Conservation (phyloP, 2,113 vertebrate species). For the Psephotus haematonotus region DNA sequence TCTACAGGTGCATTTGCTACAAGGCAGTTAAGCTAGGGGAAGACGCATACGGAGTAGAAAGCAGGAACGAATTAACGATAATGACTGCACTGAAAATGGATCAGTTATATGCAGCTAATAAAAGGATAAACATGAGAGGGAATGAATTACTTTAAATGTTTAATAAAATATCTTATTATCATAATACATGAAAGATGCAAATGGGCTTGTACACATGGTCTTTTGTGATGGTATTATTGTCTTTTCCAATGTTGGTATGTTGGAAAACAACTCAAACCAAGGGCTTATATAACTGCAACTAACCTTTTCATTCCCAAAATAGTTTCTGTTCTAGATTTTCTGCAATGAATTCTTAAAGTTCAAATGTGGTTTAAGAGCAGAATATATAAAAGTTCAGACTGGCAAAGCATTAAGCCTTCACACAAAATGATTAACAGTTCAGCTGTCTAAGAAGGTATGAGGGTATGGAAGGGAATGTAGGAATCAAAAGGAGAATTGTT, state of each 20-base stretch:
- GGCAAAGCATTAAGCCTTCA: background rate
- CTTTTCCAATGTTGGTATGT: background rate
- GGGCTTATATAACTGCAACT: background rate
- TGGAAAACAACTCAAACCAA: background rate
- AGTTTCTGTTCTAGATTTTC: background rate
- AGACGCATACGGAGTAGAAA: background rate
- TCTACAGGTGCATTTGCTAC: background rate
- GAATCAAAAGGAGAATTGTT: background rate
- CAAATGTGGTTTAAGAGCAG: background rate
- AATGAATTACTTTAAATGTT: constrained; percentile 5
- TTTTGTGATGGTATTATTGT: background rate
- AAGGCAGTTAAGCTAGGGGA: background rate
- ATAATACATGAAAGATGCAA: background rate
- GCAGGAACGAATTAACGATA: background rate
- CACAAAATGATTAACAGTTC: background rate
- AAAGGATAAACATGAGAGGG: background rate
- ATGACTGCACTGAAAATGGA: background rate
- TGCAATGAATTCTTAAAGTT: background rate
- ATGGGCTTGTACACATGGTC: background rate
- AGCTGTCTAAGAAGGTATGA: background rate
- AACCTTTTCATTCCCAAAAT: background rate
- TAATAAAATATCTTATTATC: constrained; percentile 19
- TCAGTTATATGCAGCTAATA: background rate
- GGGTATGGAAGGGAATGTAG: background rate
- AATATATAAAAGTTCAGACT: background rate